Percentiles rank a stretch among this genome's conserved stretches.
phyloP scores from a whole-genome alignment of 2,888 invertebrate genomes.

The Himalopsyche anomala region DNA sequence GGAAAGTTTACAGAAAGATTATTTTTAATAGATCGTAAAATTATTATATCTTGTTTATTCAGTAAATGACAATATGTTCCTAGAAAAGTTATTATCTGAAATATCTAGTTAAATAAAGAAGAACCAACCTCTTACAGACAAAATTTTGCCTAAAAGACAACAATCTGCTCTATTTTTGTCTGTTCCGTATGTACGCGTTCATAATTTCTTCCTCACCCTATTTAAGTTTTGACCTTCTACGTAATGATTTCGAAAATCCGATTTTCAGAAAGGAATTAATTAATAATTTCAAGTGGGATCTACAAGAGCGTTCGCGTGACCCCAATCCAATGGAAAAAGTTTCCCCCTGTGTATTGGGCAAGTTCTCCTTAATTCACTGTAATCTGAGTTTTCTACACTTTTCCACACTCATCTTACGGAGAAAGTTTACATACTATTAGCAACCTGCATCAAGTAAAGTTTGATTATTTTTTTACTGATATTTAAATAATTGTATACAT shows the following conservation, averaged over 20 bases:
- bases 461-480: too few species aligned
- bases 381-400: conserved; percentile 43
- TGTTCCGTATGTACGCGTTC: neutral
- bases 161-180: neutral
- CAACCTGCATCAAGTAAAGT: neutral
- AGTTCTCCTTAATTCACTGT: conserved; percentile 10
- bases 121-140: neutral
- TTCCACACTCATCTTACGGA: conserved; percentile 23
- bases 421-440: neutral
- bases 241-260: conserved; percentile 4
- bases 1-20: too few species aligned
- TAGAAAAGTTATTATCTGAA: neutral
- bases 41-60: too few species aligned
- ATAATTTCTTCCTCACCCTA: neutral
- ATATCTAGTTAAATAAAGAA: neutral
- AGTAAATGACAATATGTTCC: neutral
- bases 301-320: conserved; percentile 35
- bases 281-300: conserved; percentile 40
- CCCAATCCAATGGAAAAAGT: conserved; percentile 35
- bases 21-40: too few species aligned
- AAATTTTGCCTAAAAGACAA: neutral
- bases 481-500: too few species aligned
- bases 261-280: conserved; percentile 31
- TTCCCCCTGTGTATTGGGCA: conserved; percentile 23
- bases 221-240: conserved; percentile 9